Evolutionary conservation across 2,797 vertebrate species (phyloP).

Genomic region (Pempheris klunzingeri): DNA sequence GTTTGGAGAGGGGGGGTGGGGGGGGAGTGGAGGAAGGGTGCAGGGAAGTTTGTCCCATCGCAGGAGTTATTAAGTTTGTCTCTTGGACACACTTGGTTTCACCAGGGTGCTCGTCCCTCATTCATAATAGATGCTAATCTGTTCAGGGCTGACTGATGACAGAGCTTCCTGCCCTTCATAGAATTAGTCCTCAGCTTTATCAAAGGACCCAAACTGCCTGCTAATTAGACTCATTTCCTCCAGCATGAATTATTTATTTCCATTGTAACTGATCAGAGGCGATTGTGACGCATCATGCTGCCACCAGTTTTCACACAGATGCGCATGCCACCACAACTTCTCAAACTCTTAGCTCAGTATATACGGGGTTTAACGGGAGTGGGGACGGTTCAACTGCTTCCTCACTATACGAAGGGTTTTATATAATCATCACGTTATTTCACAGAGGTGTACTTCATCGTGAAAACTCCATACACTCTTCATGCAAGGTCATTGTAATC

Average conservation of each 20-base stretch:
- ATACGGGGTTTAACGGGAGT: conserved; percentile 59
- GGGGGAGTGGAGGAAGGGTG: conserved; percentile 43
- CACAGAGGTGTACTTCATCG: not conserved
- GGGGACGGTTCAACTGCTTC: conserved; percentile 28
- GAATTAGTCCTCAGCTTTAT: conserved; percentile 96
- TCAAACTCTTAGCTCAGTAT: conserved; percentile 83
- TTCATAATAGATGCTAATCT: conserved; percentile 99
- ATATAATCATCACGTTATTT: conserved; percentile 4
- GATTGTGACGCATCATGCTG: conserved; percentile 95
- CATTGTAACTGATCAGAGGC: conserved; percentile 96
- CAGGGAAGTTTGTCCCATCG: conserved; percentile 89
- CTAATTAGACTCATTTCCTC: conserved; percentile 99
- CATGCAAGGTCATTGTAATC: conserved; percentile 7
- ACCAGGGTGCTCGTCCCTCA: conserved; percentile 93
- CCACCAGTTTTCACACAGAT: conserved; percentile 93
- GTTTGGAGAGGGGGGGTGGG: conserved; percentile 36
- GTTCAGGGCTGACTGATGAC: conserved; percentile 98
- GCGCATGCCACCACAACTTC: conserved; percentile 85
- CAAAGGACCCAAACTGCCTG: conserved; percentile 98
- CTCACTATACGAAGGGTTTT: not conserved
- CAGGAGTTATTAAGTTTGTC: conserved; percentile 98
- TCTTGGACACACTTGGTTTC: conserved; percentile 96
- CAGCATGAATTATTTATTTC: conserved; percentile 99
- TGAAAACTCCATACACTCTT: not conserved
- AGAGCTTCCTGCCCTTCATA: conserved; percentile 97